These are phyloP conservation scores for Anser cygnoides DNA, from an alignment of 2,113 vertebrate species.

Conservation along the genomic window DNA sequence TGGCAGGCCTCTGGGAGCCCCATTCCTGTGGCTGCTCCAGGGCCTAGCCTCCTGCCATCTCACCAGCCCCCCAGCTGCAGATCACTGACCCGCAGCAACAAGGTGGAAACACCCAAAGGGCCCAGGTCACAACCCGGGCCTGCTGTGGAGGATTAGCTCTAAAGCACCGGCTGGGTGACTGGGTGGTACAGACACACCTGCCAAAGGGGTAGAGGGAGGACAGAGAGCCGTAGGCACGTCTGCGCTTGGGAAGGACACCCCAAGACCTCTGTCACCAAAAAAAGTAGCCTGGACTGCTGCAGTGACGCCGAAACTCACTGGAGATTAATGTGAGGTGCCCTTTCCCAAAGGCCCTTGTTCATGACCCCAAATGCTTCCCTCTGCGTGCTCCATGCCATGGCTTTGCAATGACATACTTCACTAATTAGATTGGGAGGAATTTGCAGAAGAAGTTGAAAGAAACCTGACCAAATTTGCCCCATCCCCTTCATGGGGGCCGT, in stretches of 20 bases:
- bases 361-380: neutral
- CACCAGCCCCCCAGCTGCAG: neutral
- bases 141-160: neutral
- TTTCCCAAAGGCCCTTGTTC: neutral
- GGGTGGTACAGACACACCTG: neutral
- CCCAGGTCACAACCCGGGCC: neutral
- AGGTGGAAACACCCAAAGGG: neutral
- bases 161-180: neutral
- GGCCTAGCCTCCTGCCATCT: neutral
- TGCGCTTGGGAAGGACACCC: neutral
- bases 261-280: neutral
- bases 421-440: neutral
- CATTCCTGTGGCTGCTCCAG: neutral
- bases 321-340: neutral
- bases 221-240: neutral
- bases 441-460: neutral
- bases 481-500: rapidly evolving
- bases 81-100: neutral
- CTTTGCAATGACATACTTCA: neutral
- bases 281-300: neutral
- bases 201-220: neutral
- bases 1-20: neutral
- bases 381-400: neutral
- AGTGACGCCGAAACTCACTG: neutral
- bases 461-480: neutral